Conservation (phyloP, 2,797 vertebrate species). For the Protonibea diacanthus region DNA sequence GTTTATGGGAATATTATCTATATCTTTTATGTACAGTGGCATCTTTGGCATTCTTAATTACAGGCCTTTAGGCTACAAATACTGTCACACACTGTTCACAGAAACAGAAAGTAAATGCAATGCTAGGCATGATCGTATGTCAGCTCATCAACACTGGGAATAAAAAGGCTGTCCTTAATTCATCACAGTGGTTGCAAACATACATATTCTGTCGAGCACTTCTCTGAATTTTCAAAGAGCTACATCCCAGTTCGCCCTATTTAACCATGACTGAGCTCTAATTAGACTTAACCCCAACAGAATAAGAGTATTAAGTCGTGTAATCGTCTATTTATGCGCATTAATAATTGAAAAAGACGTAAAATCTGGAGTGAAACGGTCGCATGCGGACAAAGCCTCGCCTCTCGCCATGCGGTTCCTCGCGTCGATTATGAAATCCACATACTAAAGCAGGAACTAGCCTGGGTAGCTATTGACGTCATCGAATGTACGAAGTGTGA, state of each 20-base stretch:
- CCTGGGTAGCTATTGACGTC: neutral
- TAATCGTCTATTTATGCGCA: accelerated
- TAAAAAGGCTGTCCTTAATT: neutral
- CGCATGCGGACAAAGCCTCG: neutral
- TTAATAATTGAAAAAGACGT: accelerated
- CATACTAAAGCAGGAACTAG: conserved; percentile 36
- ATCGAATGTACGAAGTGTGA: neutral
- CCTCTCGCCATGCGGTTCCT: conserved; percentile 38
- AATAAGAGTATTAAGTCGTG: neutral
- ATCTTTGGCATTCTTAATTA: no score
- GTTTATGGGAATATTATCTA: neutral
- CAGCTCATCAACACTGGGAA: neutral
- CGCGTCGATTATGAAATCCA: conserved; percentile 36
- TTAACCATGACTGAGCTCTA: neutral
- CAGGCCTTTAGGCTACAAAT: neutral
- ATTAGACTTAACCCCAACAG: neutral
- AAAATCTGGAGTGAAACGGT: accelerated
- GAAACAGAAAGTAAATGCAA: neutral
- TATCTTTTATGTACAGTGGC: no score
- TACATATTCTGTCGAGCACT: neutral
- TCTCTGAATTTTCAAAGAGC: neutral
- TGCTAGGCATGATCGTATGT: neutral
- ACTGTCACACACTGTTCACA: neutral
- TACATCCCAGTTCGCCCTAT: neutral
- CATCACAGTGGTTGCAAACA: neutral